A percentile compares a stretch with the other conserved stretches of the same genome.
These are phyloP conservation scores for Sciurus vulgaris DNA, from an alignment of 2,797 vertebrate species.

Conservation along the genomic window DNA sequence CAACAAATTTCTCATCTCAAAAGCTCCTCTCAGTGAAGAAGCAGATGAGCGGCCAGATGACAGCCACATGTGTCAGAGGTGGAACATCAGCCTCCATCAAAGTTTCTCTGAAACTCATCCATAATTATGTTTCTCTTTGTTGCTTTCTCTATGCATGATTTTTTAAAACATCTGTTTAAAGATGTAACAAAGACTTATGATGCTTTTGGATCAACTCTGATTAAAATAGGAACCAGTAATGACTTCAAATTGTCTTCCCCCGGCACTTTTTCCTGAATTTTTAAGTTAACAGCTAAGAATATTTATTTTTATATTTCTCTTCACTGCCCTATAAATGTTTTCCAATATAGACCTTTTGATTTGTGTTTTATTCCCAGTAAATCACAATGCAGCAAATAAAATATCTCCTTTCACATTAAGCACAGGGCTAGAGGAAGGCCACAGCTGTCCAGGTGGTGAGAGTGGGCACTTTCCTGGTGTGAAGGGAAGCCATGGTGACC, in stretches of 20 bases:
- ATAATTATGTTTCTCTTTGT: slow-evolving; percentile 63
- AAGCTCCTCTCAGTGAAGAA: slow-evolving; percentile 77
- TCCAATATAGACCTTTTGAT: neutral
- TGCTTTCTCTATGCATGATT: slow-evolving; percentile 39
- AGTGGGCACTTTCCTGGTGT: too few relatives aligned
- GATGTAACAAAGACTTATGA: slow-evolving; percentile 50
- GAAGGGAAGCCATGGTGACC: neutral
- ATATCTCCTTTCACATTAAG: neutral
- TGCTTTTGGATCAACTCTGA: slow-evolving; percentile 45
- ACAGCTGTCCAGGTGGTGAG: neutral
- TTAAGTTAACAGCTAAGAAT: slow-evolving; percentile 27
- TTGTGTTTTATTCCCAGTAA: neutral
- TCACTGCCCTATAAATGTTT: neutral
- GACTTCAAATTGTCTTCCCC: neutral
- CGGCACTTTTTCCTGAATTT: neutral
- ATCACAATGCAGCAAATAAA: slow-evolving; percentile 4
- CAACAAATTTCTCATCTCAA: slow-evolving; percentile 73
- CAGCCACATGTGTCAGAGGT: slow-evolving; percentile 79
- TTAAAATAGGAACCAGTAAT: neutral
- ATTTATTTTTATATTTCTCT: neutral
- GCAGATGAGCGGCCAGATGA: slow-evolving; percentile 80
- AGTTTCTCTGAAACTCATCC: slow-evolving; percentile 74
- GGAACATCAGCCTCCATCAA: slow-evolving; percentile 72
- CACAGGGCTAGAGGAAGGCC: neutral
- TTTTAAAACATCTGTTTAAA: slow-evolving; percentile 71